Evolutionary conservation across 2,888 invertebrate genomes (phyloP).

Genomic region (Hymenopus coronatus): DNA sequence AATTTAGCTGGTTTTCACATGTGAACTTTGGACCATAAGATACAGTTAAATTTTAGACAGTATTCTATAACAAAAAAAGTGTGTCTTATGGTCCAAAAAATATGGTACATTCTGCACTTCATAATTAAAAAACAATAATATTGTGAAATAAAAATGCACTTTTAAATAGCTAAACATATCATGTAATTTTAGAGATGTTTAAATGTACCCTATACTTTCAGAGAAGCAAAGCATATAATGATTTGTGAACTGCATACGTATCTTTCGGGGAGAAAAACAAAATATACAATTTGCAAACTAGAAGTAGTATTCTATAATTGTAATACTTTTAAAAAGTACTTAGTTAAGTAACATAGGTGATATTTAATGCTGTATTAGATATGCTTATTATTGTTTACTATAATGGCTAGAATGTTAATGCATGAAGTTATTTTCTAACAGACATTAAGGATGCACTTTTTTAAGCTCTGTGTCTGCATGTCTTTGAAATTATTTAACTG

Average conservation of each 20-base stretch:
- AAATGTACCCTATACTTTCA: neutral
- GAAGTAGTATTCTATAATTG: neutral
- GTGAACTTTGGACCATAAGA: too few relatives aligned
- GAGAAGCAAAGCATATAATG: neutral
- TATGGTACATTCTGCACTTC: too few relatives aligned
- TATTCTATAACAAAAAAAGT: too few relatives aligned
- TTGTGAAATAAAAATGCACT: too few relatives aligned
- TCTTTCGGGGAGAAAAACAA: too few relatives aligned
- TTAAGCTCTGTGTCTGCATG: slow-evolving; percentile 30
- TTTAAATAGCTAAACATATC: too few relatives aligned
- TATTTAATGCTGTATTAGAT: neutral
- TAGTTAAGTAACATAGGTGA: neutral
- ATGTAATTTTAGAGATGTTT: too few relatives aligned
- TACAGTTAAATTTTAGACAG: too few relatives aligned
- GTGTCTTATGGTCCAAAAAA: too few relatives aligned
- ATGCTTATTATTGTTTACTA: neutral
- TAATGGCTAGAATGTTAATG: neutral
- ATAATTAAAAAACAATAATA: too few relatives aligned
- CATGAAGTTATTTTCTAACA: neutral
- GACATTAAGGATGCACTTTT: neutral
- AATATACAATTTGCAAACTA: neutral
- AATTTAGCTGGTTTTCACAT: too few relatives aligned
- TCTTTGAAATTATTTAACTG: slow-evolving; percentile 35
- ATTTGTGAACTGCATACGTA: neutral
- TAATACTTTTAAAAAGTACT: neutral